Evolutionary conservation across 1,140 invertebrate genomes (phyloP), one percentile per base, ranked within the genome.

Genomic region (Homarus americanus): DNA sequence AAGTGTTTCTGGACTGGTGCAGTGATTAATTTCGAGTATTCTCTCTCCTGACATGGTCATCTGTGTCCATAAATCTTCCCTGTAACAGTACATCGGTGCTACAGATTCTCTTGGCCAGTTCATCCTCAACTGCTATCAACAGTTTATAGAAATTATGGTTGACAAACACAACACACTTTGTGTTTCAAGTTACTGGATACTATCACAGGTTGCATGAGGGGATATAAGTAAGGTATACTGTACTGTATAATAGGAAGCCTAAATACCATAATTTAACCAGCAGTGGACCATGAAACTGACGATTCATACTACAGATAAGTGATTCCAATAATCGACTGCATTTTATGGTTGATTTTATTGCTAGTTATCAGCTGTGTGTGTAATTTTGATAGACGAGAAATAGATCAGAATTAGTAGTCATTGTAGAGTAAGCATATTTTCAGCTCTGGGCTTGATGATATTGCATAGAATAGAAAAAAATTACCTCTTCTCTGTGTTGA

Each of bases 11-110:
- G 5, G 63, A 69, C n/a, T 66, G 9, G 63, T 69, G 32, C 63
- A 69, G 24, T 4, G 7, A 32, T 69, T 69, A 17, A 69, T 69
- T 32, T 69, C 32, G 28, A 2, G n/a, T 69, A 28, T 79, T 79
- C 40, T 79, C 44, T 79, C 76, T 28, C 49, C n/a, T 49, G 24
- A 20, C n/a, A 17, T 79, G 76, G 28, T 32, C 44, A 12, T 63
- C 36, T 63, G 17, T 53, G 28, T 36, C 49, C 17, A 7, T 63
- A 82, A 24, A 36, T 36, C 79, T 58, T 82, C 79, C 49, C 12
- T 40, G 20, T 82, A 63, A 63, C 49, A 82, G 44, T 58, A 36
- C 32, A 34, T 63, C 9, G 79, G 79, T 82, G 79, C 79, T 82
- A 36, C 79, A 36, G 49, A 82, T 38, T 53, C 53, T 53, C 34